Base-by-base conservation (phyloP, 2,888 invertebrate species). In the Oconnorella tubifera region DNA sequence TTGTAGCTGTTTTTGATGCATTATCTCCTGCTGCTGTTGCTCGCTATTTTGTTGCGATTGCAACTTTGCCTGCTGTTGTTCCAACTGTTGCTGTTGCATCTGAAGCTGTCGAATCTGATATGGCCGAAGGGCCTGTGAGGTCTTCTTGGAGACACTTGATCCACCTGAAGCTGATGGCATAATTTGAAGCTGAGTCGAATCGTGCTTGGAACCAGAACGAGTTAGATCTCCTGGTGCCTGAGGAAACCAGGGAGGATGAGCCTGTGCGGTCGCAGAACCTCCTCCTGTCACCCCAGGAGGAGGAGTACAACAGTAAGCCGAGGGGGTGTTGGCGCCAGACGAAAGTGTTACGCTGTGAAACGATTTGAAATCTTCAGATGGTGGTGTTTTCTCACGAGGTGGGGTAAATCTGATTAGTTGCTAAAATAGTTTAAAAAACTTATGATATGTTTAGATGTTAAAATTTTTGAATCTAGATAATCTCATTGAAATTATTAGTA, bases 361-460 rank as follows among this genome's bases (percentile, higher is more conserved):
- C 0, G 62, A 62, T 29, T 67, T 67, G 31, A 51, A 63, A 14
- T 66, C 65, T 33, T 40, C 33, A 49, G 55, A 62, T n/a, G 69
- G 69, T 2, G 69, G 69, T 3, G 69, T 69, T 25, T 68, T 49
- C 49, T 69, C 69, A 51, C 69, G 19, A 6, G 69, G 69, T n/a
- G 69, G 69, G 14, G 69, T 69, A 56, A 69, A 69, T n/a, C 69
- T 59, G 3, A 69, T 62, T 32, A 65, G 56, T 67, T 69, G 65
- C 27, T 58, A n/a, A 25, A 56, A 51, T 32, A 23, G 32, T 23
- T 33, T 2, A 2, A n/a, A n/a, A n/a, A n/a, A n/a, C n/a, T n/a
- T n/a, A n/a, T n/a, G n/a, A n/a, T n/a, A n/a, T n/a, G n/a, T n/a
- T n/a, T n/a, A n/a, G n/a, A n/a, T n/a, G n/a, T n/a, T n/a, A n/a